Evolutionary conservation across 2,113 vertebrate species (phyloP).

Genomic region (Gopherus evgoodei): DNA sequence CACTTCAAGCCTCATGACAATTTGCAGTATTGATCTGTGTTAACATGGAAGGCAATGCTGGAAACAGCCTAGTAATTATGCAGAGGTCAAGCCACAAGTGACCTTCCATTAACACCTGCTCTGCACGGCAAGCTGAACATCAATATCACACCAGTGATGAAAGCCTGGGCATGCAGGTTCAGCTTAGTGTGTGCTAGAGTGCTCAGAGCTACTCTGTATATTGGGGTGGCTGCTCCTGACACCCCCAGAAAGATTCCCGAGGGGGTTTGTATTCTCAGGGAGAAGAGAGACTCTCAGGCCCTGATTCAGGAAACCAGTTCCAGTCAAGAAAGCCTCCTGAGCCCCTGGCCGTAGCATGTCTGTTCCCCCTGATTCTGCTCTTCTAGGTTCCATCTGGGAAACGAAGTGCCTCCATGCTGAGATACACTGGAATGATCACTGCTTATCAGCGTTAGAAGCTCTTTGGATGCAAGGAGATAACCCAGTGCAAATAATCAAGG

Average conservation of each 20-base stretch:
- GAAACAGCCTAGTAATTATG: constrained; percentile 57
- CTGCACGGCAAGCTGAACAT: constrained; percentile 19
- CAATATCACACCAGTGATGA: not conserved
- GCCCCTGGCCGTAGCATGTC: too few species aligned
- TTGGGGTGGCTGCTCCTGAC: not conserved
- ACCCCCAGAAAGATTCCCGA: not conserved
- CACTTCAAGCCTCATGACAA: constrained; percentile 37
- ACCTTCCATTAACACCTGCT: constrained; percentile 67
- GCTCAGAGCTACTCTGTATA: not conserved
- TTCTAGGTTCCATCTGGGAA: constrained; percentile 32
- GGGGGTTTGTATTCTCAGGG: not conserved
- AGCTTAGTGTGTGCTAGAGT: not conserved
- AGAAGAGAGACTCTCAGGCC: not conserved
- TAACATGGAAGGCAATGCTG: constrained; percentile 57
- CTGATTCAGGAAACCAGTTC: not conserved
- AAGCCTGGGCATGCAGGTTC: not conserved
- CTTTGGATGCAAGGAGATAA: constrained; percentile 10
- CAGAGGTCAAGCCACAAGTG: constrained; percentile 30
- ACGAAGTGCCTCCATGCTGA: not conserved
- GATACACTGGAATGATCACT: constrained; percentile 10
- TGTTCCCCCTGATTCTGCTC: not conserved
- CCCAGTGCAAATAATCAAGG: not conserved
- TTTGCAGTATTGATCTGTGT: constrained; percentile 49
- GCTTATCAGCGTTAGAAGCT: not conserved
- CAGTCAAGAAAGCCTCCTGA: not conserved